Conservation (phyloP, 1,140 invertebrate species). For the Caerostris darwini region DNA sequence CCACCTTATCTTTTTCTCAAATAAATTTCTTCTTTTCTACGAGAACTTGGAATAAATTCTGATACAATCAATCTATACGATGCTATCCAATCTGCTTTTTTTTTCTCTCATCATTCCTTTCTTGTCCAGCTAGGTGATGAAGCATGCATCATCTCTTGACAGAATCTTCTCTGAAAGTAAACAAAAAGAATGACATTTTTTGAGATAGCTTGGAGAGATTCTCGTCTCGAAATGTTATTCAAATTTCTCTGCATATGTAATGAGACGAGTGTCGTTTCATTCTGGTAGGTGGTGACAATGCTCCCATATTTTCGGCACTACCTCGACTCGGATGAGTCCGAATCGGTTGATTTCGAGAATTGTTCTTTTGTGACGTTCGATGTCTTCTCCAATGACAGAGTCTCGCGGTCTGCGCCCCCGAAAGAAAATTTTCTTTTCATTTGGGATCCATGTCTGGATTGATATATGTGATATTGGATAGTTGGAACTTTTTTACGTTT, state of each 20-base stretch:
- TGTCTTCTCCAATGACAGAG: not conserved
- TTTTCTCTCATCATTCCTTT: not conserved
- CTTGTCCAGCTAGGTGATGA: not conserved
- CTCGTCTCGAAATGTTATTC: not conserved
- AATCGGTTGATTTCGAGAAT: not conserved
- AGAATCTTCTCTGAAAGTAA: not conserved
- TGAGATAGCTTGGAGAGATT: not conserved
- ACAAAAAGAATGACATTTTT: not conserved
- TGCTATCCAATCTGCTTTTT: not conserved
- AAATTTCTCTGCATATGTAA: slow-evolving; percentile 1
- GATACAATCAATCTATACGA: not conserved
- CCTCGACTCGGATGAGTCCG: not conserved
- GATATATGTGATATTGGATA: too few species aligned
- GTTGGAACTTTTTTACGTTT: too few species aligned
- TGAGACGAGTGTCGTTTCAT: not conserved
- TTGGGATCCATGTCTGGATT: too few species aligned
- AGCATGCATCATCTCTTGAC: not conserved
- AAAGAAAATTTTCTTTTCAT: not conserved
- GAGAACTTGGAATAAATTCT: not conserved
- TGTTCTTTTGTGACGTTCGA: not conserved
- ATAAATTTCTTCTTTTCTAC: too few species aligned
- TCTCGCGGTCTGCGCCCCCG: not conserved
- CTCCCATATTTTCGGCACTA: not conserved
- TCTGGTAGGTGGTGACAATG: not conserved
- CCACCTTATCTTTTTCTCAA: too few species aligned